Base-by-base conservation (phyloP, 2,888 invertebrate species). In the Mimachlamys varia region DNA sequence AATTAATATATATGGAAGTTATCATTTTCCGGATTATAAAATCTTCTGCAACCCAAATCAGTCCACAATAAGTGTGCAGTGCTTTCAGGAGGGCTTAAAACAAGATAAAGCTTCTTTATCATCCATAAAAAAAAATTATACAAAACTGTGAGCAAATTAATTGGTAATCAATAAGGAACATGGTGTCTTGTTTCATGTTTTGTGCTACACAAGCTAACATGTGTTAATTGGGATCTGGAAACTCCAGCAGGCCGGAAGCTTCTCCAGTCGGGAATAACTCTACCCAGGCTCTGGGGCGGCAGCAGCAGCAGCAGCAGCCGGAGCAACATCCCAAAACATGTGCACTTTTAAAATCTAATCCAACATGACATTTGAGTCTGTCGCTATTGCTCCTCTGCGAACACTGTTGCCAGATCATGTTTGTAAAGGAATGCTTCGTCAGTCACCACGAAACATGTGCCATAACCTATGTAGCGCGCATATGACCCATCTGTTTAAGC, bases 271-370 rank as follows among this genome's bases (percentile, higher is more conserved):
- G 27, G 33, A 33, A 76, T 27, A 27, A 33, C 76, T 33, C 10
- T 33, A 0, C 76, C 76, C 27, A 33, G 10, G 33, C 76, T 76
- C 76, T 22, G 76, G 76, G 33, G 33, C 76, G 33, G 76, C 58
- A 1, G 22, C 58, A 58, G n/a, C n/a, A n/a, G n/a, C n/a, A n/a
- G n/a, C 15, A 19, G 22, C 58, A 33, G 33, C 3, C 44, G 7
- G 44, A n/a, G 62, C 62, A 27, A 33, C 27, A 33, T 76, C 33
- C 33, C 76, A 19, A 76, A 76, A 76, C 76, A 76, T 76, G 76
- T 76, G 76, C 76, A 76, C 76, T 76, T 33, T 76, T 76, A 76
- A 76, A 76, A 33, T 13, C 76, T 76, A 76, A 76, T 76, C 76
- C 22, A 76, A 27, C 76, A 76, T 33, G 76, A 76, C 76, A 76